Evolutionary conservation across 2,888 invertebrate species (phyloP), one percentile per base, ranked within the genome.

Genomic region (Drosophila borealis): DNA sequence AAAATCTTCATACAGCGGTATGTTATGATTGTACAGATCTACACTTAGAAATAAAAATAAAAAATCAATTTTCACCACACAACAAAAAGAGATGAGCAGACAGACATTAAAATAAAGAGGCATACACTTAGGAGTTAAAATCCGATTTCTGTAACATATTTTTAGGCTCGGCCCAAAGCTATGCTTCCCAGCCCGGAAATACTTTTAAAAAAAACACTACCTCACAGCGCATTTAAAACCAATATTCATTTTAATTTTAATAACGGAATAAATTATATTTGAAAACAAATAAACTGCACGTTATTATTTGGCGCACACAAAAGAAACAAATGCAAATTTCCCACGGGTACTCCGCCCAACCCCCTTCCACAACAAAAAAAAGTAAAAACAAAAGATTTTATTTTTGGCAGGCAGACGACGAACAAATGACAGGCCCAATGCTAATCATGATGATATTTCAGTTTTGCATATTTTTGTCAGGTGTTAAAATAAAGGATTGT

Each of bases 401-500:
- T 74, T 74, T 77, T 66, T 65, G 51, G 54, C 73, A 57, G 41
- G 17, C 69, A 14, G 42, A 42, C 51, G 55, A 57, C 59, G 61
- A 73, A 55, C 46, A 54, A 42, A 44, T 34, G 80, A 45, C 82
- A 48, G 48, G 33, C 62, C 54, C 65, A 68, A 71, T 70, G 61
- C 49, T 50, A 65, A 42, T 64, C 46, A 53, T 46, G 45, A 53
- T 54, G 39, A 19, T 57, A 29, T 49, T 56, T 53, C 79, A 74
- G 56, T 70, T 84, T 70, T 59, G 61, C 63, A 82, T 82, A 70
- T 78, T 68, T 66, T 70, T 77, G 81, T 46, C 85, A 82, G 85
- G 83, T 83, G 83, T 80, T 81, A 70, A 81, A 75, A 69, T 77
- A 81, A 81, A 70, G 74, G 82, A 85, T 82, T 85, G 75, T 78